Evolutionary conservation across 2,797 vertebrate species (phyloP), one percentile per base, ranked within the genome.

Genomic region (Crenichthys baileyi): DNA sequence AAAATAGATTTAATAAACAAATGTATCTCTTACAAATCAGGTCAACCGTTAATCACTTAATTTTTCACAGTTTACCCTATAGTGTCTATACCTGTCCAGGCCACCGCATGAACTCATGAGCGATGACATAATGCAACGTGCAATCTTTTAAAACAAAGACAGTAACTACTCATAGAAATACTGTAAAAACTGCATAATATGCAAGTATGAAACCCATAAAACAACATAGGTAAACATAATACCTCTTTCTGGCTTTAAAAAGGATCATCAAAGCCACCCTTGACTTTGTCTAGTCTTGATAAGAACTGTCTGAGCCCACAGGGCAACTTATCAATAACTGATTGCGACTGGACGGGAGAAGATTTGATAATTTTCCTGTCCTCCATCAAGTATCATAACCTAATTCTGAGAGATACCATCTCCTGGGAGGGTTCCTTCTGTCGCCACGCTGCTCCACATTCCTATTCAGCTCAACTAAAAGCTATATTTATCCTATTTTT

Each of bases 331-430:
- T 93, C 87, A 72, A 82, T 87, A 72, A 84, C 55, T 13, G 72
- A 86, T 72, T 78, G 80, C 55, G 73, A 78, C 83, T 72, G 83
- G 80, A 84, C 61, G 60, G 79, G 77, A 89, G 76, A 86, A 79
- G 89, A 87, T 75, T 85, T 58, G 83, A 93, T 94, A 92, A 94
- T 89, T 89, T 83, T 83, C 83, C 85, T 77, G 83, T 86, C 83
- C 80, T 87, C 80, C 89, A 90, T 93, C 89, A 86, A 60, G 79
- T 92, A 94, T 92, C 93, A 89, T 94, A 94, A 93, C 93, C 93
- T 94, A 88, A 93, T 95, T 94, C 89, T 80, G 80, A 85, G 82
- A 74, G 92, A 95, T 91, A 92, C 29, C 76, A 82, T 94, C 93
- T 92, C 93, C 79, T 72, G 91, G 89, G 93, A 92, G 82, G 82